Conservation (phyloP, 2,888 invertebrate species). For the Pomacea canaliculata region DNA sequence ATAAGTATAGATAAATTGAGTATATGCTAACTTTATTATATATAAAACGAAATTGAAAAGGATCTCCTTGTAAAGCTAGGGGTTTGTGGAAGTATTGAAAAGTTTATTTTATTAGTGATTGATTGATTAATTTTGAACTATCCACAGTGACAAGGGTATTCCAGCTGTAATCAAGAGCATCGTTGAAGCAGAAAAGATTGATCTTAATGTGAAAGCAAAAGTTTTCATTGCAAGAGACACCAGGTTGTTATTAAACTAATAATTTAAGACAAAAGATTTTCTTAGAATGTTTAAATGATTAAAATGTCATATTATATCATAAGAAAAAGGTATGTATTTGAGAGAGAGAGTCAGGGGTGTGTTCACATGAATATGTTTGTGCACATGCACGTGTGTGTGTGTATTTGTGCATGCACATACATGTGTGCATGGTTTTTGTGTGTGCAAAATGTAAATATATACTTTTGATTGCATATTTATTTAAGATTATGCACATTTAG, state of each 20-base stretch:
- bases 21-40: no score
- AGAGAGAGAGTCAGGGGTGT: not conserved
- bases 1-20: no score
- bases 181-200: constrained; percentile 80
- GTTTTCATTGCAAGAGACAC: constrained; percentile 89
- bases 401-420: no score
- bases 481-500: no score
- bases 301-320: no score
- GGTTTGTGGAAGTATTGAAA: no score
- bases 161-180: constrained; percentile 79
- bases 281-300: no score
- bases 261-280: no score
- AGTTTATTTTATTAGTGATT: no score
- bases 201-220: constrained; percentile 79
- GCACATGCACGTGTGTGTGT: no score
- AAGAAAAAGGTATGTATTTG: no score
- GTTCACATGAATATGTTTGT: not conserved
- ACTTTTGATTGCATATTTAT: no score
- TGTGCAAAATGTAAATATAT: not conserved
- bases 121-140: not conserved
- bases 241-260: constrained; percentile 70
- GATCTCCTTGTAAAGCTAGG: not conserved
- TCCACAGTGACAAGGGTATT: constrained; percentile 65
- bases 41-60: not conserved
- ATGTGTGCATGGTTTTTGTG: not conserved